Evolutionary conservation across 2,113 vertebrate species (phyloP).

Genomic region (Polypterus bichir): DNA sequence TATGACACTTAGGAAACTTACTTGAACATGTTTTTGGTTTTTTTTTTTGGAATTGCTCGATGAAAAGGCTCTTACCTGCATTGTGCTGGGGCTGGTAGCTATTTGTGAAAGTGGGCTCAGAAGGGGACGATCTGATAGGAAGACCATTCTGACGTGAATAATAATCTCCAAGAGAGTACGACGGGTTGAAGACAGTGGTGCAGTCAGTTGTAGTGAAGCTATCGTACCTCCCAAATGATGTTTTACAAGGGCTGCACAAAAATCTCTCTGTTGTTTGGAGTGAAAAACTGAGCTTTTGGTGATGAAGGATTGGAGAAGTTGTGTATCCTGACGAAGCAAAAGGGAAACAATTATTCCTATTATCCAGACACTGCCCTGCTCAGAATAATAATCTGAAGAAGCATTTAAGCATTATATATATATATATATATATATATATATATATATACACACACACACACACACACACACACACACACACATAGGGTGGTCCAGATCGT

Average conservation of each 20-base stretch:
- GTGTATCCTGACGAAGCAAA: constrained; percentile 26
- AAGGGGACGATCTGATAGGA: constrained; percentile 28
- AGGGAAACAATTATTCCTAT: too few relatives aligned
- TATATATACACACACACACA: too few relatives aligned
- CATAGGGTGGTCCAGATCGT: too few relatives aligned
- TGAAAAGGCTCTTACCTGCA: constrained; percentile 29
- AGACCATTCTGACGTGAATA: constrained; percentile 39
- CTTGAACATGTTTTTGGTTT: too few relatives aligned
- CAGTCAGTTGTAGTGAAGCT: constrained; percentile 12
- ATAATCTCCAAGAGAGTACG: constrained; percentile 43
- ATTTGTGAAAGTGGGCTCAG: constrained; percentile 36
- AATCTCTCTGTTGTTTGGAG: constrained; percentile 17
- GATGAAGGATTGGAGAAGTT: constrained; percentile 22
- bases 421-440: too few relatives aligned
- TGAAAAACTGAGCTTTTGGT: background rate
- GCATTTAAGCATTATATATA: too few relatives aligned
- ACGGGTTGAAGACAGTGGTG: constrained; percentile 8
- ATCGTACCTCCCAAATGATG: constrained; percentile 25
- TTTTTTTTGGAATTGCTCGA: too few relatives aligned
- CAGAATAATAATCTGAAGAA: too few relatives aligned
- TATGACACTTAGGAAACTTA: too few relatives aligned
- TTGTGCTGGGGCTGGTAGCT: constrained; percentile 27
- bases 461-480: too few relatives aligned
- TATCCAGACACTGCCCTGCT: too few relatives aligned
- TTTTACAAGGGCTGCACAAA: constrained; percentile 37